phyloP scores from a whole-genome alignment of 2,113 vertebrate species.

The Barbus barbus region DNA sequence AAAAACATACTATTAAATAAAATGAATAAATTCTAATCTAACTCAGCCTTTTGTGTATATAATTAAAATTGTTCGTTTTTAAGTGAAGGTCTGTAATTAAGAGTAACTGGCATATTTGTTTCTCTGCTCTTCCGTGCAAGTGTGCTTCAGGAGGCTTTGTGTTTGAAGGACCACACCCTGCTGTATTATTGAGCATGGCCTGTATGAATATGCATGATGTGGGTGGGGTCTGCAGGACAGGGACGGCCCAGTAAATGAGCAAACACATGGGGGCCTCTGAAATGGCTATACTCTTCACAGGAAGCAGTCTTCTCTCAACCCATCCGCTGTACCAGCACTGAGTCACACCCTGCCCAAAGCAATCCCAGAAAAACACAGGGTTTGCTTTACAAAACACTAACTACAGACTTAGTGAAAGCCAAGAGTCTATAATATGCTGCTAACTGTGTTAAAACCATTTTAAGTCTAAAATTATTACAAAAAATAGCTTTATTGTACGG shows the following conservation, averaged over 20 bases:
- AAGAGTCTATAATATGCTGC: slow-evolving; percentile 5
- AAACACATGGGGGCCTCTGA: slow-evolving; percentile 24
- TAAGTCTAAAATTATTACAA: too few relatives aligned
- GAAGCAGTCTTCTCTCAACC: neutral
- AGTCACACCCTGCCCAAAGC: slow-evolving; percentile 19
- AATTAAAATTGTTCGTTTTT: neutral
- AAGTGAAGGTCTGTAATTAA: neutral
- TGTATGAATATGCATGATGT: slow-evolving; percentile 26
- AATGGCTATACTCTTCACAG: slow-evolving; percentile 6
- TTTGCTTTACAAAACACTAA: neutral
- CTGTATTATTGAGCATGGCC: neutral
- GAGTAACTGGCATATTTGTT: neutral
- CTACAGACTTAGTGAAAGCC: neutral
- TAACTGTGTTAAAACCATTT: neutral
- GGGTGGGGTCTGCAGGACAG: neutral
- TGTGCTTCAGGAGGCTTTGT: slow-evolving; percentile 11
- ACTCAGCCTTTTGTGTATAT: neutral
- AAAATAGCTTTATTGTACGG: too few relatives aligned
- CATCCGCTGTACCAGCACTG: slow-evolving; percentile 13
- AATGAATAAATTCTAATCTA: neutral
- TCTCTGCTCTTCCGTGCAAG: neutral
- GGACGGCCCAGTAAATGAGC: neutral
- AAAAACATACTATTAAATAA: too few relatives aligned
- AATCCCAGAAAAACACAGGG: slow-evolving; percentile 17
- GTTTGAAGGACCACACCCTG: slow-evolving; percentile 34